phyloP scores from a whole-genome alignment of 2,888 invertebrate species.

The Cacoxenus indagator region DNA sequence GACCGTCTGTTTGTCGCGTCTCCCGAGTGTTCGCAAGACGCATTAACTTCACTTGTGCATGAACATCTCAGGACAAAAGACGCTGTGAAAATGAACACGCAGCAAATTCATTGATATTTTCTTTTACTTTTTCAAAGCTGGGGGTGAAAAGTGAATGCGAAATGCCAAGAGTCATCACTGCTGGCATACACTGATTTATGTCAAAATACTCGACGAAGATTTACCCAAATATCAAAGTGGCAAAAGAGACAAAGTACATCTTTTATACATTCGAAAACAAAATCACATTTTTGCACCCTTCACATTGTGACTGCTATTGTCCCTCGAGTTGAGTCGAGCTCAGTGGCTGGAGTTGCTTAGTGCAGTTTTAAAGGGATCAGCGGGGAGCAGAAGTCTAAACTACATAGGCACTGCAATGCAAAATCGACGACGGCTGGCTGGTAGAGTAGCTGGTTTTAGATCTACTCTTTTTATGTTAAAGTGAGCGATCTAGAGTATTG shows the following conservation, averaged over 20 bases:
- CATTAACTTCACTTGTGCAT: slow-evolving; percentile 47
- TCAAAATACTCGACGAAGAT: slow-evolving; percentile 10
- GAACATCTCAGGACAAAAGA: slow-evolving; percentile 31
- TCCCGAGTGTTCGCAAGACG: slow-evolving; percentile 26
- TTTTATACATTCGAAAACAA: not conserved
- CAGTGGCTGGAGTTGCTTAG: too few species aligned
- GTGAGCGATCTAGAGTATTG: too few species aligned
- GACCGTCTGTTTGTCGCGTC: not conserved
- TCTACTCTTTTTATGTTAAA: too few species aligned
- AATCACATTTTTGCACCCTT: not conserved
- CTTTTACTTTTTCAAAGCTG: not conserved
- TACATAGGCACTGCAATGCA: too few species aligned
- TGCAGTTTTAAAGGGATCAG: too few species aligned
- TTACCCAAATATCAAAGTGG: not conserved
- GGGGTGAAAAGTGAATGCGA: not conserved
- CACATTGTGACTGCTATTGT: not conserved
- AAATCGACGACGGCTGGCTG: too few species aligned
- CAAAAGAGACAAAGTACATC: not conserved
- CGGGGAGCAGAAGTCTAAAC: too few species aligned
- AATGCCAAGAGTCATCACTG: slow-evolving; percentile 1
- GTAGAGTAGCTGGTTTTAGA: too few species aligned
- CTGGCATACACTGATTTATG: slow-evolving; percentile 8
- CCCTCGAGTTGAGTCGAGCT: too few species aligned
- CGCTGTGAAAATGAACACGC: slow-evolving; percentile 41
- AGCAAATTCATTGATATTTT: slow-evolving; percentile 35